Conservation (phyloP, 2,113 vertebrate species). For the Cyphomyrus plagiostoma region DNA sequence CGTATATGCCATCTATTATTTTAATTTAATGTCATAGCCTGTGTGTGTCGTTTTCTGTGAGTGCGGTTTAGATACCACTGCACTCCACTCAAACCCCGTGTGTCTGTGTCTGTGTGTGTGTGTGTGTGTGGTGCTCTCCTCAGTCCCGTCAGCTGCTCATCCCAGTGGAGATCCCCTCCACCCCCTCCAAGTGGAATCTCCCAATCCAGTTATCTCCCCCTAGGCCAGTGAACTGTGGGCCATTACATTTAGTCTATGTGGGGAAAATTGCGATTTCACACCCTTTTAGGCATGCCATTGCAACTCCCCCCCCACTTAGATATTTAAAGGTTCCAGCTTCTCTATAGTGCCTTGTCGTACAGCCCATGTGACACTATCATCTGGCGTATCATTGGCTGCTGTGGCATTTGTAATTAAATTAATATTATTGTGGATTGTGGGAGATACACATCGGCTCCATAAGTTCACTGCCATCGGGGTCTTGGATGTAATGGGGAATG, state of each 20-base stretch:
- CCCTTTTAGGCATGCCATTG: not conserved
- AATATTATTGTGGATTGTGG: not conserved
- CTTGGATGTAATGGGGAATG: not conserved
- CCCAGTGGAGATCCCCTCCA: not conserved
- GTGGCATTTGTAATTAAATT: not conserved
- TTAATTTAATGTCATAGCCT: not conserved
- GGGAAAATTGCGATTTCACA: constrained; percentile 17
- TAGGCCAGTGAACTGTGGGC: not conserved
- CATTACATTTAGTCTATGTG: constrained; percentile 1
- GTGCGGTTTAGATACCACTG: not conserved
- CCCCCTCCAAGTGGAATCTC: not conserved
- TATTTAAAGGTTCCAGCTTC: not conserved
- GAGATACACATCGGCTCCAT: not conserved
- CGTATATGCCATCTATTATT: not conserved
- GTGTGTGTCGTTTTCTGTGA: not conserved
- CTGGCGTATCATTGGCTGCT: not conserved
- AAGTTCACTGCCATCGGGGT: not conserved
- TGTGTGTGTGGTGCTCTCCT: not conserved
- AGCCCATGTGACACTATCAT: not conserved
- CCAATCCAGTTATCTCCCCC: not conserved
- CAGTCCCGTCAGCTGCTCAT: not conserved
- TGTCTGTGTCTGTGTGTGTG: not conserved
- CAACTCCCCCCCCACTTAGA: not conserved
- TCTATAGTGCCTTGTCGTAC: not conserved
- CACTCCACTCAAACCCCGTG: not conserved